Evolutionary conservation across 2,113 vertebrate species (phyloP).

Genomic region (Elephas maximus): DNA sequence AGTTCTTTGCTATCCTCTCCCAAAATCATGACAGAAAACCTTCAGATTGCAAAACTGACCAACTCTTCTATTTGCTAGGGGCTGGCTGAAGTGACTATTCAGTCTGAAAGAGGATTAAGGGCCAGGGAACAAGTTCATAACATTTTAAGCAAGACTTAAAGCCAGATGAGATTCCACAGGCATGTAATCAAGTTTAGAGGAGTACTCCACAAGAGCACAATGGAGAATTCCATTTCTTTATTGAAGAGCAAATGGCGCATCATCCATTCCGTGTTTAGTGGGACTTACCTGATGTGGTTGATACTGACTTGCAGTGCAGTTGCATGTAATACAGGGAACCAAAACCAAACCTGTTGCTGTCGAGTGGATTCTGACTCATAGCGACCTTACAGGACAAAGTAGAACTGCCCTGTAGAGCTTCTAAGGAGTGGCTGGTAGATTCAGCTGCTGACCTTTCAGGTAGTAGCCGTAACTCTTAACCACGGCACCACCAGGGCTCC

Average conservation of each 20-base stretch:
- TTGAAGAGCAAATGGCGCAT: background rate
- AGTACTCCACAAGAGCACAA: background rate
- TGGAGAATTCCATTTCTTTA: background rate
- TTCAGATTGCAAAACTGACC: background rate
- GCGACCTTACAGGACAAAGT: too few species aligned
- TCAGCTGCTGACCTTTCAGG: too few species aligned
- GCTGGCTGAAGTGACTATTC: background rate
- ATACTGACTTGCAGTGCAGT: background rate
- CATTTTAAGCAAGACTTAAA: constrained; percentile 37
- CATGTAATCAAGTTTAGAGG: background rate
- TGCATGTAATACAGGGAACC: background rate
- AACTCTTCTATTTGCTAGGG: background rate
- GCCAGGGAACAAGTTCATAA: background rate
- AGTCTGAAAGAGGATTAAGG: background rate
- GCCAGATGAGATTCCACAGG: background rate
- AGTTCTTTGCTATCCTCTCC: background rate
- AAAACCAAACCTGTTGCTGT: too few species aligned
- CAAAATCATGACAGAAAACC: background rate
- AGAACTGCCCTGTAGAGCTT: too few species aligned
- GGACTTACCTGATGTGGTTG: background rate
- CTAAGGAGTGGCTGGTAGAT: too few species aligned
- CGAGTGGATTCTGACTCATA: too few species aligned
- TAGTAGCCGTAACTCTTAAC: too few species aligned
- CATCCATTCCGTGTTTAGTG: background rate
- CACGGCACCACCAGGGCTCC: too few species aligned